These are phyloP conservation scores for Haemorhous mexicanus DNA, from an alignment of 2,113 vertebrate species.

Conservation along the genomic window DNA sequence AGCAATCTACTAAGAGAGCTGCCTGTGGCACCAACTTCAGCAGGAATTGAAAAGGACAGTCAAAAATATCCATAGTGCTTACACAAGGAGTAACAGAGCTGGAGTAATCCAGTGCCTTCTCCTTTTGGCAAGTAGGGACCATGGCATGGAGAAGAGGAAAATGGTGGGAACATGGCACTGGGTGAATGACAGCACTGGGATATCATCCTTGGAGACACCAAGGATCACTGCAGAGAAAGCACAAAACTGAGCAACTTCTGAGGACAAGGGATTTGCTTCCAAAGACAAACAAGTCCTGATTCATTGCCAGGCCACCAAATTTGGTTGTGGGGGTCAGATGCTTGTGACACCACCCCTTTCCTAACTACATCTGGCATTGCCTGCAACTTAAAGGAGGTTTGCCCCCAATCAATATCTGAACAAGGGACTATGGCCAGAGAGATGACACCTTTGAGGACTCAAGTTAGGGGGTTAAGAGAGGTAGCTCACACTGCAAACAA, in stretches of 20 bases:
- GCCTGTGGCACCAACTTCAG: constrained; percentile 66
- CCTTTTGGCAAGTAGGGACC: neutral
- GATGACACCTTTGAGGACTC: neutral
- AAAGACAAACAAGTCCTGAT: neutral
- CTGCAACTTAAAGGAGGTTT: neutral
- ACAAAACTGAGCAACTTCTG: neutral
- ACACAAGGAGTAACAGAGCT: constrained; percentile 51
- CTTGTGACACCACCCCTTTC: neutral
- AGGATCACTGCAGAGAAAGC: neutral
- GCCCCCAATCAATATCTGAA: neutral
- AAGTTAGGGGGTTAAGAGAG: neutral
- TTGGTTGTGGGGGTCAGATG: neutral
- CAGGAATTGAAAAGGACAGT: constrained; percentile 65
- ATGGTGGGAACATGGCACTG: neutral
- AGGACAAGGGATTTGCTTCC: neutral
- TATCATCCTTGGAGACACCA: rapidly evolving
- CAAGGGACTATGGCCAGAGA: neutral
- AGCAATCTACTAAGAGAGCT: constrained; percentile 75
- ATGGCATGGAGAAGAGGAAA: neutral
- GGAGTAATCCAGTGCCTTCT: neutral
- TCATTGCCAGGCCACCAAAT: rapidly evolving
- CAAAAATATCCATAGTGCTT: constrained; percentile 69
- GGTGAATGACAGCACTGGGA: neutral
- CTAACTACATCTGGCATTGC: neutral
- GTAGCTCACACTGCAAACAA: rapidly evolving